Evolutionary conservation across 2,797 vertebrate species (phyloP), one percentile per base, ranked within the genome.

Genomic region (Sardinella longiceps): DNA sequence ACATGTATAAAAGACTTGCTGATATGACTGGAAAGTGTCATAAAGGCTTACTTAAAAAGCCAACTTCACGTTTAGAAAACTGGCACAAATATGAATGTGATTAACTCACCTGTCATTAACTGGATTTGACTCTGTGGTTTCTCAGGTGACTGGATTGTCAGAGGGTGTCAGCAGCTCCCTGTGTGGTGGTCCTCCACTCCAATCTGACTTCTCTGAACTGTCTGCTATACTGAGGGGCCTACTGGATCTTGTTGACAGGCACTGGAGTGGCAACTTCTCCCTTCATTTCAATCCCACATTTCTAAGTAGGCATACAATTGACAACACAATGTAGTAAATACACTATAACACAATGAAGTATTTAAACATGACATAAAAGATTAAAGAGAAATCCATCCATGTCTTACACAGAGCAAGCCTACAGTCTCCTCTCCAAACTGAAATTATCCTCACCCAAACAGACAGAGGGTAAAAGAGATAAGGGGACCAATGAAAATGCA

Each of bases 281-380:
- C 93, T 95, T 12, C 93, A 95, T 25, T 88, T 92, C 56, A 94
- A 95, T 88, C 92, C 92, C 84, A 91, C 90, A 74, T 95, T 95
- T 85, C 92, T 95, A 0, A 90, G 94, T 95, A 33, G 33, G 66
- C 0, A 10, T 48, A 10, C 1, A 48, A 9, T 48, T 77, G 70
- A 23, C 37, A 43, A 43, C 43, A 7, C 18, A 30, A 70, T 77
- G 7, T 15, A 53, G 18, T 23, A 20, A 20, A 53, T 77, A 18
- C 9, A 37, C 12, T 18, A 77, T 7, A 77, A 77, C 30, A 37
- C 6, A 15, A 74, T n/a, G 20, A 56, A 56, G 48, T 56, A 5
- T 53, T n/a, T 60, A 25, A 48, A 48, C 46, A 48, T 48, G 43
- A 43, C 43, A 43, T 43, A 43, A 43, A 43, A 43, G 43, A 3